These are phyloP conservation scores for Ectemnius cavifrons DNA, from an alignment of 2,888 invertebrate species.

Conservation along the genomic window DNA sequence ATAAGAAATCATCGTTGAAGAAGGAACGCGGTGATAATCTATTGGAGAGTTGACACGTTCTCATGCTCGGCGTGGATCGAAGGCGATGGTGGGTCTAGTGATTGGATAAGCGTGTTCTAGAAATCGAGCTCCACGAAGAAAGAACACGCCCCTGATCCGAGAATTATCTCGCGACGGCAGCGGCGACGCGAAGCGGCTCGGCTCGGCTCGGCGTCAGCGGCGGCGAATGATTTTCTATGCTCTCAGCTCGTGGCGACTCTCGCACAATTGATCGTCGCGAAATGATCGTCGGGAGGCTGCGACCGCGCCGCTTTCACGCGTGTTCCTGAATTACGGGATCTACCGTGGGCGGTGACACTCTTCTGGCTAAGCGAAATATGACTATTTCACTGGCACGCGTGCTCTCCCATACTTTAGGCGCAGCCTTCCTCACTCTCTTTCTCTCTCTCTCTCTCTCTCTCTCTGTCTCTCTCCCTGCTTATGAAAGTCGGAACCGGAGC, in stretches of 20 bases:
- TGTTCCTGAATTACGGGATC: slow-evolving; percentile 56
- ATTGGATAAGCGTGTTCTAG: slow-evolving; percentile 21
- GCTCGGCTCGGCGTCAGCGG: background rate
- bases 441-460: background rate
- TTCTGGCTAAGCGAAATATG: slow-evolving; percentile 51
- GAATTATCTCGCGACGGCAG: slow-evolving; percentile 31
- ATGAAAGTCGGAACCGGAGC: too few relatives aligned
- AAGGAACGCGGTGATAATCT: too few relatives aligned
- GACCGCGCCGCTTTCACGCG: slow-evolving; percentile 49
- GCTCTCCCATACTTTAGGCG: slow-evolving; percentile 14
- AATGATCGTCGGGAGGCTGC: slow-evolving; percentile 24
- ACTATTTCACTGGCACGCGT: slow-evolving; percentile 17
- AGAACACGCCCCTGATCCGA: slow-evolving; percentile 29
- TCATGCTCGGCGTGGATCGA: too few relatives aligned
- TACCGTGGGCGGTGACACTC: slow-evolving; percentile 59
- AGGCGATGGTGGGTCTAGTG: background rate
- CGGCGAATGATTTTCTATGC: slow-evolving; percentile 31
- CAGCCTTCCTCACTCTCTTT: background rate
- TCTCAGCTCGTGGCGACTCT: slow-evolving; percentile 16
- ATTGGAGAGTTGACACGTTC: too few relatives aligned
- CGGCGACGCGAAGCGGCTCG: too few relatives aligned
- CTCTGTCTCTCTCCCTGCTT: background rate
- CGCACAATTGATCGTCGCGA: slow-evolving; percentile 31
- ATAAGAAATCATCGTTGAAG: too few relatives aligned
- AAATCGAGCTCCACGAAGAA: slow-evolving; percentile 34